Evolutionary conservation across 2,888 invertebrate species (phyloP).

Genomic region (Dasypogon diadema): DNA sequence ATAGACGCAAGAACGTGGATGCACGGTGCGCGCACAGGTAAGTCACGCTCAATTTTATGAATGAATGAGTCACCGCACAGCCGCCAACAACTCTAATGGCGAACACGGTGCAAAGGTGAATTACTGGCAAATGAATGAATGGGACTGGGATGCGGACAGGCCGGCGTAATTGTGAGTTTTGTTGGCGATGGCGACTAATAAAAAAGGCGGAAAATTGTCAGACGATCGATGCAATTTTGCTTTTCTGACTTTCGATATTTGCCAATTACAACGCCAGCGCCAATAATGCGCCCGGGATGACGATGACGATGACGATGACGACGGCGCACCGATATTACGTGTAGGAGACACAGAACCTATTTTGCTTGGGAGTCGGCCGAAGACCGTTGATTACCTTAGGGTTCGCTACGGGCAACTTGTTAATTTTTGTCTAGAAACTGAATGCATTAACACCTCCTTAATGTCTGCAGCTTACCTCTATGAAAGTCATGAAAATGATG

Average conservation of each 20-base stretch:
- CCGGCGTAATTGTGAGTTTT: slow-evolving; percentile 53
- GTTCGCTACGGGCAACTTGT: slow-evolving; percentile 36
- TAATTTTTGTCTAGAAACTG: slow-evolving; percentile 24
- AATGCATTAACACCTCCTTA: slow-evolving; percentile 48
- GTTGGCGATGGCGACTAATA: slow-evolving; percentile 31
- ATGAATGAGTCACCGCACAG: slow-evolving; percentile 46
- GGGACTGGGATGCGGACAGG: slow-evolving; percentile 16
- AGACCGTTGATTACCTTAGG: slow-evolving; percentile 17
- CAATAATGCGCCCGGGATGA: not conserved
- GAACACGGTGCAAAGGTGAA: slow-evolving; percentile 52
- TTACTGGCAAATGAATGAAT: slow-evolving; percentile 54
- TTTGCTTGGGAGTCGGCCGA: slow-evolving; percentile 16
- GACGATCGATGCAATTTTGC: slow-evolving; percentile 49
- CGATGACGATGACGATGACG: not conserved
- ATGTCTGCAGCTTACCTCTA: slow-evolving; percentile 80
- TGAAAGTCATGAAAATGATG: slow-evolving; percentile 90
- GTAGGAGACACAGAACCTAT: slow-evolving; percentile 10
- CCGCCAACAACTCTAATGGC: slow-evolving; percentile 38
- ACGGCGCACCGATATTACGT: slow-evolving; percentile 8
- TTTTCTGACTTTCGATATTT: slow-evolving; percentile 16
- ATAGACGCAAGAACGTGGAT: slow-evolving; percentile 37
- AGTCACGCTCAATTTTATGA: slow-evolving; percentile 46
- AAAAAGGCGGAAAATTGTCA: slow-evolving; percentile 54
- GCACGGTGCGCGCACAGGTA: slow-evolving; percentile 38
- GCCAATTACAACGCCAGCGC: slow-evolving; percentile 43